A percentile compares a stretch with the other conserved stretches of the same genome.
phyloP scores from a whole-genome alignment of 2,113 vertebrate species.

The Pseudorasbora parva region DNA sequence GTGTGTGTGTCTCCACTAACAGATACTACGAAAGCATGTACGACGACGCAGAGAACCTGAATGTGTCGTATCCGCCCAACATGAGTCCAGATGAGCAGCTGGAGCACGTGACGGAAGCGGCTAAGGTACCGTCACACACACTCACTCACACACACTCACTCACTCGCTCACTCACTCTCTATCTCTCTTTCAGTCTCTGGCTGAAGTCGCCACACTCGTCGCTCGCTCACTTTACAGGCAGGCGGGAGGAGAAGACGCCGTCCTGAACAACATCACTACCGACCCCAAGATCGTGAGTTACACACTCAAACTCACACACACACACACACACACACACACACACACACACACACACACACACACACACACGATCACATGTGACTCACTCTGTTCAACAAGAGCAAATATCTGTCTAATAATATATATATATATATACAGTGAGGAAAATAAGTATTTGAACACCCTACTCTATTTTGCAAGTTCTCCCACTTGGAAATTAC shows the following conservation, averaged over 20 bases:
- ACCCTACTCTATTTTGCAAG: too few species aligned
- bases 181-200: slow-evolving; percentile 75
- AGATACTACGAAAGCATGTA: slow-evolving; percentile 93
- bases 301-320: too few species aligned
- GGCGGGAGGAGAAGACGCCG: slow-evolving; percentile 76
- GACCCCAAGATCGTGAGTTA: slow-evolving; percentile 80
- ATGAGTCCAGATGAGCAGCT: slow-evolving; percentile 84
- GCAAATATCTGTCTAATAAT: too few species aligned
- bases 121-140: slow-evolving; percentile 69
- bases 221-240: slow-evolving; percentile 84
- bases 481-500: too few species aligned
- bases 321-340: too few species aligned
- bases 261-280: slow-evolving; percentile 70
- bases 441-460: too few species aligned
- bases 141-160: not conserved
- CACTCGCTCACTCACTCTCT: too few species aligned
- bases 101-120: slow-evolving; percentile 79
- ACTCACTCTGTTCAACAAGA: too few species aligned
- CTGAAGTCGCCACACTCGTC: slow-evolving; percentile 84
- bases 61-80: slow-evolving; percentile 76
- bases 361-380: not conserved
- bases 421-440: too few species aligned
- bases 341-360: not conserved
- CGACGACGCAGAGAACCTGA: slow-evolving; percentile 83
- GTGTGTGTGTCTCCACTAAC: slow-evolving; percentile 31